Evolutionary conservation across 2,113 vertebrate genomes (phyloP).

Genomic region (Lepisosteus oculatus): DNA sequence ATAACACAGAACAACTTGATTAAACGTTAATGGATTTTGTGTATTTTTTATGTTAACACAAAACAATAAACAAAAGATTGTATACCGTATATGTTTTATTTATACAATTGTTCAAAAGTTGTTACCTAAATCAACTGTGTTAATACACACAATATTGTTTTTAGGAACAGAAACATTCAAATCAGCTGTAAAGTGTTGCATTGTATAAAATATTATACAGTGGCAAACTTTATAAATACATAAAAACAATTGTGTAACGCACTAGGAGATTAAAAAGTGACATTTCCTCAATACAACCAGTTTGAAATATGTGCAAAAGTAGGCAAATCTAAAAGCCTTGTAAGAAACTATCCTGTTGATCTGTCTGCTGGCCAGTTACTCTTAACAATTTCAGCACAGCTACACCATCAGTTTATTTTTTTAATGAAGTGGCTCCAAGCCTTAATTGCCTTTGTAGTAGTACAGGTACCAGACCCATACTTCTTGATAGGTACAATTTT

Average conservation of each 20-base stretch:
- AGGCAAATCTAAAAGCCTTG: slow-evolving; percentile 50
- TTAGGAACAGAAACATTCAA: slow-evolving; percentile 77
- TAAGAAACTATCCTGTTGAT: slow-evolving; percentile 39
- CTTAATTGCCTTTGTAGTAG: slow-evolving; percentile 18
- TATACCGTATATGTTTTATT: slow-evolving; percentile 29
- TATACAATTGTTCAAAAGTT: slow-evolving; percentile 38
- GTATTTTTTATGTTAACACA: slow-evolving; percentile 3
- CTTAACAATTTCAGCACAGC: slow-evolving; percentile 28
- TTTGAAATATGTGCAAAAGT: slow-evolving; percentile 66
- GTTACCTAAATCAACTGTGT: slow-evolving; percentile 33
- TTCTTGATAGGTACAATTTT: slow-evolving; percentile 19
- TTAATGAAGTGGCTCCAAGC: not conserved
- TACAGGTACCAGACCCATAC: slow-evolving; percentile 14
- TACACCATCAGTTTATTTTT: slow-evolving; percentile 13
- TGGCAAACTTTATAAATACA: slow-evolving; percentile 72
- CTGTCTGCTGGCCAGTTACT: slow-evolving; percentile 18
- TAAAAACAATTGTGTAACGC: slow-evolving; percentile 71
- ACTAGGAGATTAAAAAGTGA: slow-evolving; percentile 64
- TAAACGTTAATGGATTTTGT: not conserved
- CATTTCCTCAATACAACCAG: slow-evolving; percentile 56
- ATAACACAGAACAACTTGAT: not conserved
- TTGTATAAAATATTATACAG: slow-evolving; percentile 80
- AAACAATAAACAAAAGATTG: slow-evolving; percentile 1
- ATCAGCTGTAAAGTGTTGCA: slow-evolving; percentile 76
- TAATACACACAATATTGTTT: slow-evolving; percentile 44